These are phyloP conservation scores for Falco rusticolus DNA, from an alignment of 2,797 vertebrate genomes.

Conservation along the genomic window DNA sequence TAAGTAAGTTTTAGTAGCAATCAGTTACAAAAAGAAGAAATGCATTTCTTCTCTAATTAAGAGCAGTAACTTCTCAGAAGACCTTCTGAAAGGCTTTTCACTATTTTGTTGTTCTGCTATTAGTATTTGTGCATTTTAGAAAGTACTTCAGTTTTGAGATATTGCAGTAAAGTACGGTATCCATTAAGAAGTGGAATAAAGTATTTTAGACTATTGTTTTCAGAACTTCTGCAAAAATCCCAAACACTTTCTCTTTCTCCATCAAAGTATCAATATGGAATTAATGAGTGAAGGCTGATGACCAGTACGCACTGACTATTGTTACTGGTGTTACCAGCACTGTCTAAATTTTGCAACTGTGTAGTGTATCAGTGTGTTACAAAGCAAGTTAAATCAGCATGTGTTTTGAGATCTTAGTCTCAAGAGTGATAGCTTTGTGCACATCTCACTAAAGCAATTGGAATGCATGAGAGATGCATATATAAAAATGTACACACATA, in stretches of 20 bases:
- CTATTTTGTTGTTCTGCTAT: background rate
- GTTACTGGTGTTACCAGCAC: background rate
- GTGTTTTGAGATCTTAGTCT: background rate
- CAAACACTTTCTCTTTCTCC: background rate
- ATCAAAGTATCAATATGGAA: background rate
- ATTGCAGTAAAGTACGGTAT: background rate
- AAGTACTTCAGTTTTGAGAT: background rate
- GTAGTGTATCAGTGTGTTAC: background rate
- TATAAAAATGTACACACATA: background rate
- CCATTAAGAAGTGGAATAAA: background rate
- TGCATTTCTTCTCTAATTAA: background rate
- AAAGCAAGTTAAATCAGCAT: background rate
- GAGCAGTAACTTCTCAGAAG: background rate
- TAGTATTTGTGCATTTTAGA: background rate
- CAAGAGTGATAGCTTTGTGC: background rate
- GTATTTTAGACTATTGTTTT: background rate
- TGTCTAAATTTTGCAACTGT: background rate
- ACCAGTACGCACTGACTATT: background rate
- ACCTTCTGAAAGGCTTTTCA: background rate
- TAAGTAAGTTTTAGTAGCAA: background rate
- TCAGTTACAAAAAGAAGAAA: background rate
- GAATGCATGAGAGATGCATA: background rate
- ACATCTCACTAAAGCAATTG: background rate
- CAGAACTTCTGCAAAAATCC: background rate
- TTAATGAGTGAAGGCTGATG: background rate